Evolutionary conservation across 2,888 invertebrate species (phyloP), one percentile per base, ranked within the genome.

Genomic region (Hypselothyrea guttata): DNA sequence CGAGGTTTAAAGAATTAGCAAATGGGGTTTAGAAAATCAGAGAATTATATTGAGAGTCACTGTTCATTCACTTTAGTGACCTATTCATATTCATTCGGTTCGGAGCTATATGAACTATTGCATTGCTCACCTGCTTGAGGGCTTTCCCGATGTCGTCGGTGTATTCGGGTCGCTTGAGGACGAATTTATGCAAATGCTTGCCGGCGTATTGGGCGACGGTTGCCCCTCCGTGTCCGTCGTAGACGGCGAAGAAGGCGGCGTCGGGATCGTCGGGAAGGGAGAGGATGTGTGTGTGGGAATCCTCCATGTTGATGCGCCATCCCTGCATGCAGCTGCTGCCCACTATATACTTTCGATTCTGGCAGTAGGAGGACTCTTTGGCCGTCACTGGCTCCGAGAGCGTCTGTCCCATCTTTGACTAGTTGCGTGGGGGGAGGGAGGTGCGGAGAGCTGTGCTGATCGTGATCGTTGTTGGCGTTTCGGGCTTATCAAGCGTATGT

Each of bases 291-390:
- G 98, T 98, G 89, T 99, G 99, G 0, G 98, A 96, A 91, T 99
- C 99, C 91, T 99, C 99, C 99, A 99, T 99, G 73, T 97, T 97
- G 55, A 98, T 95, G 66, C 99, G 92, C 99, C 99, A 99, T 89
- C 99, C 99, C 91, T 99, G 99, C 99, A 99, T 99, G 88, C 97
- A 98, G 13, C 98, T 98, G 1, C 98, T 97, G n/a, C 97, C 99
- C 4, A 99, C 90, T 4, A 92, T 89, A 84, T 91, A 93, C 4
- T 92, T 91, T 22, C 92, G 90, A 88, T 96, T 95, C 88, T 95
- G 94, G 84, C 95, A 95, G 89, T 94, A 94, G 7, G 95, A 92
- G 0, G 96, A 95, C 87, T 95, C 95, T 91, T 96, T 96, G 69
- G 94, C 93, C 22, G 98, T 98, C 71, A 98, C 95, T 37, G 99